A percentile compares a stretch with the other conserved stretches of the same genome.
These are phyloP conservation scores for Notodonta dromedarius DNA, from an alignment of 2,888 invertebrate genomes.

Conservation along the genomic window DNA sequence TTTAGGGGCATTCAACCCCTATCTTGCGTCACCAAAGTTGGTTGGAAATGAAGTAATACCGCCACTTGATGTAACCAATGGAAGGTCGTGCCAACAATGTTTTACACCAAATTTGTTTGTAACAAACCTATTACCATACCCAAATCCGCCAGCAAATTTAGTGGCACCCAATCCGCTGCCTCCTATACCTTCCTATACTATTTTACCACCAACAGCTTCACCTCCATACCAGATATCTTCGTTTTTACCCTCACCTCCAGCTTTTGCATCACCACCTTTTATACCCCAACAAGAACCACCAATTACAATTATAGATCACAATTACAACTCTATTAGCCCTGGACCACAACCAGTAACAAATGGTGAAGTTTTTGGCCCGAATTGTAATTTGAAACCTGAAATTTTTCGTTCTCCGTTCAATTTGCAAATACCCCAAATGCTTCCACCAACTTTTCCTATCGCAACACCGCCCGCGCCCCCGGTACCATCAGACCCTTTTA, in stretches of 20 bases:
- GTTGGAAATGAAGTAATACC: conserved; percentile 13
- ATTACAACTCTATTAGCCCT: neutral
- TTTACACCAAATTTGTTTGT: conserved; percentile 15
- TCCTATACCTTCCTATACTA: neutral
- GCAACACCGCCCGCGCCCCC: conserved; percentile 2
- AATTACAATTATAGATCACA: conserved; percentile 5
- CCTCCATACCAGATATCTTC: neutral
- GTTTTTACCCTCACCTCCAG: neutral
- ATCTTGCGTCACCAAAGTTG: neutral
- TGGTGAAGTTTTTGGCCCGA: neutral
- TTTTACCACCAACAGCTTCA: conserved; percentile 2
- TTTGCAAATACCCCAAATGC: conserved; percentile 17
- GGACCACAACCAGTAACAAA: neutral
- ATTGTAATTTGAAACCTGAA: conserved; percentile 8
- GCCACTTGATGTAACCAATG: neutral
- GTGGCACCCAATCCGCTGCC: neutral
- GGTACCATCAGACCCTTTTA: conserved; percentile 7
- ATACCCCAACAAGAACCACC: neutral
- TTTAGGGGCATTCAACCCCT: neutral
- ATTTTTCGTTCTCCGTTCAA: conserved; percentile 17
- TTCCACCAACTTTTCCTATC: conserved; percentile 5
- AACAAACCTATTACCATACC: conserved; percentile 7
- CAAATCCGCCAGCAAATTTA: neutral
- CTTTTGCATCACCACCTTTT: neutral
- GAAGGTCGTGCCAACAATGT: conserved; percentile 7